Evolutionary conservation across 2,888 invertebrate genomes (phyloP), one percentile per base, ranked within the genome.

Genomic region (Deilephila porcellus): DNA sequence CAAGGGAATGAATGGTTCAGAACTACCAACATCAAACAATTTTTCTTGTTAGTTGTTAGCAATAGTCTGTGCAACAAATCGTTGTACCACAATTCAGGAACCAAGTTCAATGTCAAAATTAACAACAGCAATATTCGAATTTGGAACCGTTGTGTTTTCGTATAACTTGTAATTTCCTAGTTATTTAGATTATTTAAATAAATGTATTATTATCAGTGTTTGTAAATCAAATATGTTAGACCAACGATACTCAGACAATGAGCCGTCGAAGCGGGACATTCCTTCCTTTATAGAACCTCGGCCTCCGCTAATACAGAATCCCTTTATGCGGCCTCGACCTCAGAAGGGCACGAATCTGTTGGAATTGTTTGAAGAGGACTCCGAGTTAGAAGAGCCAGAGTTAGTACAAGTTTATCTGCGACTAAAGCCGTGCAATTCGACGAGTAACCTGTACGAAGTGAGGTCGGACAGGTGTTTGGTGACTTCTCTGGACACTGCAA

Each of bases 351-450:
- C 88, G 7, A 94, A 94, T 77, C 83, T 95, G 72, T 76, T 93
- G 79, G 90, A 93, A 64, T 81, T 88, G 60, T 93, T 93, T 78
- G 92, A 94, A 76, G 89, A 91, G 60, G 90, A 92, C 76, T 90
- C 91, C 0, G 91, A 90, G 53, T 80, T 81, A 70, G 93, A 92
- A 2, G 93, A 91, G 73, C 86, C 90, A 0, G 94, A 94, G 71
- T 82, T 91, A 73, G 90, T 96, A 6, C 93, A 95, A 82, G 95
- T 96, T 14, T 96, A 95, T 77, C 84, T 96, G 64, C 90, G 95
- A 71, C 80, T 96, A 73, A 95, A 95, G 79, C 95, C 96, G 0
- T 89, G 89, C 74, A 86, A 86, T 64, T 82, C 82, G 60, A 84
- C 83, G 0, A 93, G 83, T 74, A 88, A 88, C 76, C 78, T 93